Conservation (phyloP, 2,888 invertebrate genomes). For the Apamea epomidion region DNA sequence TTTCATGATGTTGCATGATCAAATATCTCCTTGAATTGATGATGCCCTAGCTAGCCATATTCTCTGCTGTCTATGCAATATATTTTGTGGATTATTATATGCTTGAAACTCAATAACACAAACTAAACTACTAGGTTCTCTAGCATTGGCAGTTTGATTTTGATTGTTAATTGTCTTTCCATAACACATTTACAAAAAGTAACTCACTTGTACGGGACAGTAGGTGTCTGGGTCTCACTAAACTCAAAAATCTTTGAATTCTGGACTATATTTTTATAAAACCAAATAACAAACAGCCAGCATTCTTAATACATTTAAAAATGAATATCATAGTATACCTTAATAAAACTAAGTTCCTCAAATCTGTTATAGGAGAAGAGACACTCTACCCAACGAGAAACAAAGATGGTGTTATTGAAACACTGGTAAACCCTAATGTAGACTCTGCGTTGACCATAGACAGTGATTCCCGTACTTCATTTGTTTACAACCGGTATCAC, state of each 20-base stretch:
- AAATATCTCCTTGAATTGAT: neutral
- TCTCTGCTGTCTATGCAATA: neutral
- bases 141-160: neutral
- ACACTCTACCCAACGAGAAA: slow-evolving; percentile 82
- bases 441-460: slow-evolving; percentile 88
- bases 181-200: neutral
- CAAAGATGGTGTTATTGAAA: slow-evolving; percentile 83
- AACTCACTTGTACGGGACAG: neutral
- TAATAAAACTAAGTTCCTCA: neutral
- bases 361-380: slow-evolving; percentile 72
- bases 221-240: neutral
- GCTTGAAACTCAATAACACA: neutral
- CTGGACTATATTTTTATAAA: neutral
- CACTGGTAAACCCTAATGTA: slow-evolving; percentile 81
- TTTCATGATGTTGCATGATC: neutral
- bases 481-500: slow-evolving; percentile 96
- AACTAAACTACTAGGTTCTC: neutral
- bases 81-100: neutral
- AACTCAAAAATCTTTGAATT: neutral
- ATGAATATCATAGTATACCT: neutral
- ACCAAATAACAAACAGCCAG: neutral
- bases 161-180: neutral
- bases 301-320: neutral
- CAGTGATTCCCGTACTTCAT: slow-evolving; percentile 91
- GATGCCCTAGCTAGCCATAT: neutral